A percentile compares a stretch with the other conserved stretches of the same genome.
Evolutionary conservation across 2,888 invertebrate genomes (phyloP).

Genomic region (Meteorus colon): DNA sequence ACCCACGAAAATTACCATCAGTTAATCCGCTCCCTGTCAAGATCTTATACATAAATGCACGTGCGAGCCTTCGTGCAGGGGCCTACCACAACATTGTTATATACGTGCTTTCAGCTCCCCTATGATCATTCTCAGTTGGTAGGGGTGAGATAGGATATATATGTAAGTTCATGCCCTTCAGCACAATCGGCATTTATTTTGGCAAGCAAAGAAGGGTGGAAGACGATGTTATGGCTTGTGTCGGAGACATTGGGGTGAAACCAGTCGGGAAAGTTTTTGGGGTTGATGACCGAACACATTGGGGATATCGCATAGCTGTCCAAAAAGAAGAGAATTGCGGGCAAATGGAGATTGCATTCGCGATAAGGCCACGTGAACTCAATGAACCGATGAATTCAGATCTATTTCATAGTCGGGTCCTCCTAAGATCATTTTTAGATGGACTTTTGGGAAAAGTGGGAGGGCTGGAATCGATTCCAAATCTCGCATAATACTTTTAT

Average conservation of each 20-base stretch:
- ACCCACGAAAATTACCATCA: too few species aligned
- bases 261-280: constrained; percentile 40
- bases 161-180: constrained; percentile 26
- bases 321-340: neutral
- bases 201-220: constrained; percentile 33
- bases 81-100: constrained; percentile 62
- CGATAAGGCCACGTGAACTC: too few species aligned
- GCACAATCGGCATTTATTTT: constrained; percentile 34
- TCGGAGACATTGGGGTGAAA: constrained; percentile 34
- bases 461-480: too few species aligned
- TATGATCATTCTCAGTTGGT: constrained; percentile 20
- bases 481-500: too few species aligned
- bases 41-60: neutral
- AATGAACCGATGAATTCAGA: too few species aligned
- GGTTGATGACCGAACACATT: constrained; percentile 39
- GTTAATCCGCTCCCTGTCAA: too few species aligned
- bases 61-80: constrained; percentile 55
- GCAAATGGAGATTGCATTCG: neutral
- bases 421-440: too few species aligned
- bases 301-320: neutral
- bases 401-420: too few species aligned
- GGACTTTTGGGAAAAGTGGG: too few species aligned
- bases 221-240: constrained; percentile 30
- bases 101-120: constrained; percentile 41
- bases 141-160: constrained; percentile 24